Evolutionary conservation across 2,888 invertebrate genomes (phyloP).

Genomic region (Polydrusus tereticollis): DNA sequence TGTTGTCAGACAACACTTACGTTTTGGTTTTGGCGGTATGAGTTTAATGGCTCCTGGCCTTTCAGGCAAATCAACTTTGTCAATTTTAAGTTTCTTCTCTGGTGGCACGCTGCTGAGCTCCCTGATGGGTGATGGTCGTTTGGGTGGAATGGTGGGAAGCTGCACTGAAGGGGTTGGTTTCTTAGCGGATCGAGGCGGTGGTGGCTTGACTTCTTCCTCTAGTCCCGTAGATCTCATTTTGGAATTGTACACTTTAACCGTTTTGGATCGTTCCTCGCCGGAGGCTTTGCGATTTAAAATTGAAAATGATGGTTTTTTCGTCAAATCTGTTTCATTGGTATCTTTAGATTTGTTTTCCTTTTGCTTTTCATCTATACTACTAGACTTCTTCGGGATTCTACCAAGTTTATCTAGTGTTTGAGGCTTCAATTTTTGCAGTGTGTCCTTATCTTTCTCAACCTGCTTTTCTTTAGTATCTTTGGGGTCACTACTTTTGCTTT

Average conservation of each 20-base stretch:
- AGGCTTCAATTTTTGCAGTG: slow-evolving; percentile 75
- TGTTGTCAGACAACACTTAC: slow-evolving; percentile 75
- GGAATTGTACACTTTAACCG: slow-evolving; percentile 91
- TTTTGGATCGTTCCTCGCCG: slow-evolving; percentile 83
- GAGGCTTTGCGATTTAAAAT: slow-evolving; percentile 83
- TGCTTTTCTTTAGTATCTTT: slow-evolving; percentile 69
- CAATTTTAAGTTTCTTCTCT: slow-evolving; percentile 84
- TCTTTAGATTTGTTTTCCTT: slow-evolving; percentile 59
- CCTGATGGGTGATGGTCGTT: slow-evolving; percentile 65
- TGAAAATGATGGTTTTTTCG: slow-evolving; percentile 83
- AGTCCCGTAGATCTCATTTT: slow-evolving; percentile 93
- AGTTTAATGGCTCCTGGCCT: slow-evolving; percentile 87
- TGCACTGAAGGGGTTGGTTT: slow-evolving; percentile 70
- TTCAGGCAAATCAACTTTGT: slow-evolving; percentile 69
- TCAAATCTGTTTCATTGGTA: slow-evolving; percentile 57
- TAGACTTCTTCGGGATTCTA: slow-evolving; percentile 82
- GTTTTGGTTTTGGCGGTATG: slow-evolving; percentile 89
- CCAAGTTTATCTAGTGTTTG: slow-evolving; percentile 81
- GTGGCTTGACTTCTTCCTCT: slow-evolving; percentile 89
- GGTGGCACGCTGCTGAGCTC: slow-evolving; percentile 68
- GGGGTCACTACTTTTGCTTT: slow-evolving; percentile 62
- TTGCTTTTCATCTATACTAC: slow-evolving; percentile 29
- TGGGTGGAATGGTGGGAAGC: slow-evolving; percentile 61
- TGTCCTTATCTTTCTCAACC: slow-evolving; percentile 78
- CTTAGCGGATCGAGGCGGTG: slow-evolving; percentile 79